Percentiles rank a stretch among this genome's conserved stretches.
phyloP scores from a whole-genome alignment of 92 coral and sea anemone species.

The Bergia puertoricense region DNA sequence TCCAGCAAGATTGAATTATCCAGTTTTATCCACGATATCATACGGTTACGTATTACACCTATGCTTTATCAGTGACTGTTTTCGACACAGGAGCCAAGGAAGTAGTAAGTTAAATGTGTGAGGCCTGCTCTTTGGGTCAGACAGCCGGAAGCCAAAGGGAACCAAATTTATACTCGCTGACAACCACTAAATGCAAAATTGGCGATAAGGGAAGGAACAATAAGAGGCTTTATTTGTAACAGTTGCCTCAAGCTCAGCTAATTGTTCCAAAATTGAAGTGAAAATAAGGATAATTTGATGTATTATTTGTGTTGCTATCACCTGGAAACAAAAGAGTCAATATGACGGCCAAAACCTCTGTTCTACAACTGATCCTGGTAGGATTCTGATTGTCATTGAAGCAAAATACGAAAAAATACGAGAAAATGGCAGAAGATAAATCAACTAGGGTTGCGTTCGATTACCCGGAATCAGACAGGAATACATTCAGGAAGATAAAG shows the following conservation, averaged over 20 bases:
- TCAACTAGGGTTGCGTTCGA: neutral
- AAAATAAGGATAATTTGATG: conserved; percentile 17
- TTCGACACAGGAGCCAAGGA: neutral
- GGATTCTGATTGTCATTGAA: neutral
- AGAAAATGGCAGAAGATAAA: no score
- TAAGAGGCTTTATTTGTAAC: conserved; percentile 5
- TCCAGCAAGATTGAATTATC: conserved; percentile 23
- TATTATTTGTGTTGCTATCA: neutral
- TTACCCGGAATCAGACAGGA: no score
- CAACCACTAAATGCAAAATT: conserved; percentile 26
- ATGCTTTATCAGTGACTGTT: neutral
- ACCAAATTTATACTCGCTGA: conserved; percentile 1
- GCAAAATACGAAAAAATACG: no score
- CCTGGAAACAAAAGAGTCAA: neutral
- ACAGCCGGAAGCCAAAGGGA: conserved; percentile 21
- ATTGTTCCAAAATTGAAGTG: conserved; percentile 23
- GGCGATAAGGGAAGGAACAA: conserved; percentile 19
- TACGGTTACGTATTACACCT: neutral
- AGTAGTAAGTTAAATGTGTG: neutral
- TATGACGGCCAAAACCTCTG: neutral
- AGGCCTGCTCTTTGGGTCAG: conserved; percentile 3
- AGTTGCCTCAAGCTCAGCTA: conserved; percentile 8
- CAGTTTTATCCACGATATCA: neutral
- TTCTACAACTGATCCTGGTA: neutral
- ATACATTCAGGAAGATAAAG: no score